Conservation (phyloP, 1,140 invertebrate genomes). For the Listronotus oregonensis region DNA sequence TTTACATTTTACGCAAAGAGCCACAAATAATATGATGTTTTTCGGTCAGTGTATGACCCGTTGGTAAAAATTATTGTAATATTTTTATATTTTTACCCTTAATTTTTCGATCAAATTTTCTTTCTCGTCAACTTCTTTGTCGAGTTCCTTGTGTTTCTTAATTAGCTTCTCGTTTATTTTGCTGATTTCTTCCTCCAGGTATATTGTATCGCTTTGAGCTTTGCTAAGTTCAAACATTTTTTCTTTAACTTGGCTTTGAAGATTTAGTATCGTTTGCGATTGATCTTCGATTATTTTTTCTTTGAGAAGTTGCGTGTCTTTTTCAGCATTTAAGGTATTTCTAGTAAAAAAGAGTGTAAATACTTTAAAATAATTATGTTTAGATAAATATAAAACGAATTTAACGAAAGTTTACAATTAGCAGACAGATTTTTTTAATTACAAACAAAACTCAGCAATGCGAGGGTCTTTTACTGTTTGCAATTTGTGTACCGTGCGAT, state of each 20-base stretch:
- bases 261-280: constrained; percentile 37
- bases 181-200: constrained; percentile 27
- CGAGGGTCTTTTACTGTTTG: too few relatives aligned
- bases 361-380: too few relatives aligned
- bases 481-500: too few relatives aligned
- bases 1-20: too few relatives aligned
- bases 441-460: too few relatives aligned
- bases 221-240: constrained; percentile 31
- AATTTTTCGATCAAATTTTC: constrained; percentile 34
- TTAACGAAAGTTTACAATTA: too few relatives aligned
- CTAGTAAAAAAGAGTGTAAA: constrained; percentile 38
- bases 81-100: constrained; percentile 31
- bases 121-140: constrained; percentile 35
- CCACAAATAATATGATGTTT: too few relatives aligned
- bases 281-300: constrained; percentile 49
- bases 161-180: constrained; percentile 34
- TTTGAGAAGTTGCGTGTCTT: constrained; percentile 41
- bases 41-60: too few relatives aligned
- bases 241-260: constrained; percentile 39
- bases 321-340: constrained; percentile 38
- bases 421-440: too few relatives aligned
- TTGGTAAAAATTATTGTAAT: too few relatives aligned
- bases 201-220: constrained; percentile 26
- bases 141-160: constrained; percentile 34
- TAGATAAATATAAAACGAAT: too few relatives aligned